Percentiles rank a stretch among this genome's conserved stretches.
Conservation (phyloP, 2,888 invertebrate species). For the Zeuzera pyrina region DNA sequence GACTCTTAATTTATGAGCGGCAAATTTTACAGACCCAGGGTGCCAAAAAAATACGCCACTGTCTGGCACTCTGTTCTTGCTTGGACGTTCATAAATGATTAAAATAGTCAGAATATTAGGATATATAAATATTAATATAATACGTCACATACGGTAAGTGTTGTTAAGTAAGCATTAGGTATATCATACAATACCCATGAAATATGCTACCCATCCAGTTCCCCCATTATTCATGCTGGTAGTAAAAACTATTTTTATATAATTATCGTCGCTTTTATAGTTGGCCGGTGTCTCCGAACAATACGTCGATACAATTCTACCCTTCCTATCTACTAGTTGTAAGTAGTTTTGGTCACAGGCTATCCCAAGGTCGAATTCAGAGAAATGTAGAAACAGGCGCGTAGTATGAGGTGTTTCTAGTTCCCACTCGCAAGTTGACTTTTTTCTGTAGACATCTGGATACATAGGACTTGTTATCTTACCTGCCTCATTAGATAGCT, state of each 20-base stretch:
- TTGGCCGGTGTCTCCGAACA: slow-evolving; percentile 72
- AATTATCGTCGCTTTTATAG: slow-evolving; percentile 67
- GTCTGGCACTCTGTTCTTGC: no score
- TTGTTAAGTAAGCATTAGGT: no score
- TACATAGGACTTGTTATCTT: slow-evolving; percentile 53
- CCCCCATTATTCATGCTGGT: slow-evolving; percentile 81
- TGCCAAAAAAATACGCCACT: no score
- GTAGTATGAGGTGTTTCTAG: slow-evolving; percentile 45
- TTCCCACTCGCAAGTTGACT: slow-evolving; percentile 50
- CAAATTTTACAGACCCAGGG: no score
- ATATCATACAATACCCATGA: slow-evolving; percentile 22
- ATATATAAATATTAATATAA: no score
- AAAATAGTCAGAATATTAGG: no score
- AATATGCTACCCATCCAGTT: slow-evolving; percentile 76
- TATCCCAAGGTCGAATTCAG: slow-evolving; percentile 76
- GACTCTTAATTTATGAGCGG: no score
- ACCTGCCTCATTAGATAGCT: slow-evolving; percentile 35
- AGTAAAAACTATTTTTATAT: slow-evolving; percentile 74
- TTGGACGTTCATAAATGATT: no score
- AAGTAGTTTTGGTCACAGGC: slow-evolving; percentile 78
- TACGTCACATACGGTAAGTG: no score
- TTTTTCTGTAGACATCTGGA: slow-evolving; percentile 42
- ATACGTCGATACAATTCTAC: slow-evolving; percentile 50
- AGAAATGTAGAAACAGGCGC: slow-evolving; percentile 34
- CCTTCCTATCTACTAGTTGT: slow-evolving; percentile 70